Evolutionary conservation across 2,888 invertebrate genomes (phyloP).

Genomic region (Cephus rjabovi): DNA sequence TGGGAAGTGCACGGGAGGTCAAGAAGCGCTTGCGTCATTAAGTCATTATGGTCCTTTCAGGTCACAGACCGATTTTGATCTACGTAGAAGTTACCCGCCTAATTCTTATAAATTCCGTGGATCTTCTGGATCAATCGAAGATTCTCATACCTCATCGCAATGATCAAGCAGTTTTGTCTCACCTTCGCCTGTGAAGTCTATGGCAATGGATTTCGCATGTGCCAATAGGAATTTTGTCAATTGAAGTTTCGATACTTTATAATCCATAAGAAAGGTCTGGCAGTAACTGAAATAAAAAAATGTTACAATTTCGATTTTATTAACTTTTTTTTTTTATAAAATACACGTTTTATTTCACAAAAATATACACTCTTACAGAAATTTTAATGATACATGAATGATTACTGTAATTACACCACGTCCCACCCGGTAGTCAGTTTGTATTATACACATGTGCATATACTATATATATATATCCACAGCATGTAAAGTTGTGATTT

Average conservation of each 20-base stretch:
- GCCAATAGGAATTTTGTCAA: not conserved
- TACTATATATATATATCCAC: not conserved
- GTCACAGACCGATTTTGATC: not conserved
- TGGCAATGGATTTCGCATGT: not conserved
- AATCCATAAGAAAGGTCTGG: not conserved
- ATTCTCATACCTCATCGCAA: not conserved
- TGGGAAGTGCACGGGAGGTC: conserved; percentile 1
- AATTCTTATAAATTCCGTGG: not conserved
- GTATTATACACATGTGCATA: not conserved
- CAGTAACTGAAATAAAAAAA: not conserved
- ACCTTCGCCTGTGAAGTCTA: not conserved
- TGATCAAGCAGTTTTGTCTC: not conserved
- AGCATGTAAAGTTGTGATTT: not conserved
- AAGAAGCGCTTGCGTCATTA: not conserved
- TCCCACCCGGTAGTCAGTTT: not conserved
- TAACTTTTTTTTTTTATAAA: not conserved
- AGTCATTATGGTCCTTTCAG: not conserved
- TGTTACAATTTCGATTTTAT: not conserved
- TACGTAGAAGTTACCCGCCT: not conserved
- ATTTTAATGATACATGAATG: not conserved
- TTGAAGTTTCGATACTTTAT: not conserved
- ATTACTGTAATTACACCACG: not conserved
- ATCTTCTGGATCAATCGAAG: not conserved
- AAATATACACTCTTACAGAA: not conserved
- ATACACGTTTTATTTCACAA: not conserved